These are phyloP conservation scores for Silurus aristotelis DNA, from an alignment of 2,797 vertebrate species.

Conservation along the genomic window DNA sequence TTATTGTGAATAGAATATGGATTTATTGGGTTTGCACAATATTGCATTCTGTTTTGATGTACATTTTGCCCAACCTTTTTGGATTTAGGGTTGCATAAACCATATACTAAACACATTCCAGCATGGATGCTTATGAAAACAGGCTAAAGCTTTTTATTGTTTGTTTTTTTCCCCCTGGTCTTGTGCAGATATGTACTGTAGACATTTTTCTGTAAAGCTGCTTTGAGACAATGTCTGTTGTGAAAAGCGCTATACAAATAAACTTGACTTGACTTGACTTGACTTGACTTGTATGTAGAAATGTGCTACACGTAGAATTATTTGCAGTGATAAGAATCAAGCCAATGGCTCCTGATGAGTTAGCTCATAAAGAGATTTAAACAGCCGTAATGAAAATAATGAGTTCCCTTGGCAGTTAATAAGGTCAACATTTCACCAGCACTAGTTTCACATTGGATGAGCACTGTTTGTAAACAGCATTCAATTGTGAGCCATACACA, in stretches of 20 bases:
- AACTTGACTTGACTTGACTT: too few species aligned
- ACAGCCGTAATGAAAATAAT: background rate
- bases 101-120: background rate
- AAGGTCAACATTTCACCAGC: background rate
- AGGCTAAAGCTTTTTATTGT: background rate
- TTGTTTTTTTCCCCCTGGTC: background rate
- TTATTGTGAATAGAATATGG: too few species aligned
- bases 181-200: background rate
- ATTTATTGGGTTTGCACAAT: too few species aligned
- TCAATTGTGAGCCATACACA: background rate
- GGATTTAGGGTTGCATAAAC: background rate
- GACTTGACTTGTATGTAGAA: too few species aligned
- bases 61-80: too few species aligned
- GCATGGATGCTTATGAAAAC: background rate
- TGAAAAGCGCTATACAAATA: too few species aligned
- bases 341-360: background rate
- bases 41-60: too few species aligned
- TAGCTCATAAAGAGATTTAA: background rate
- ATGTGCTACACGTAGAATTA: background rate
- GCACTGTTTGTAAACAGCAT: conserved; percentile 4
- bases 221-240: too few species aligned
- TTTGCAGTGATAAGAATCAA: background rate
- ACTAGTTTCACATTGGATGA: background rate
- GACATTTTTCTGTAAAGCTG: too few species aligned
- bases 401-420: background rate